A percentile compares a stretch with the other conserved stretches of the same genome.
Conservation (phyloP, 2,113 vertebrate species). For the Chloropsis hardwickii region DNA sequence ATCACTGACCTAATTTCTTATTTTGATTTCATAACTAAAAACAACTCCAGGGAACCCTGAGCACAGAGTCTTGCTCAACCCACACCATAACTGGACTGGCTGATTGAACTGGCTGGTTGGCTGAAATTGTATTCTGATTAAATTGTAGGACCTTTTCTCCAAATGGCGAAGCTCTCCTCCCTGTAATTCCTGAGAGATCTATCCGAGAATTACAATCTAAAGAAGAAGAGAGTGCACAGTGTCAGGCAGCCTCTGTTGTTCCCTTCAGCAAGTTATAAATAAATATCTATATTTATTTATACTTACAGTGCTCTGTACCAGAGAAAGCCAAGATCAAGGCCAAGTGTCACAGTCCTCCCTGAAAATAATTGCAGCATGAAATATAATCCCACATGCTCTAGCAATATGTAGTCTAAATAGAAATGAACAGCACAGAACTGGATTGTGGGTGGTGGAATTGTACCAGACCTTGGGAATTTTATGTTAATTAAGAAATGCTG, state of each 20-base stretch:
- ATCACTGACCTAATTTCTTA: conserved; percentile 35
- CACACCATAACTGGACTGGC: conserved; percentile 10
- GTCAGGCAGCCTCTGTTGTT: conserved; percentile 16
- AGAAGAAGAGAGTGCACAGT: background rate
- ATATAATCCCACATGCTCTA: conserved; percentile 1
- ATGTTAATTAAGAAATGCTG: conserved; percentile 24
- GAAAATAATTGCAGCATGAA: conserved; percentile 51
- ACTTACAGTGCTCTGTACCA: background rate
- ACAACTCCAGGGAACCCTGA: conserved; percentile 19
- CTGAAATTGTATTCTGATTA: conserved; percentile 31
- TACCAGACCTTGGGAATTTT: conserved; percentile 20
- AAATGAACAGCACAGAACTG: background rate
- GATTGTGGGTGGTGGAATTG: background rate
- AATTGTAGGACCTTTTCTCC: conserved; percentile 17
- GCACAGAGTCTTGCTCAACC: conserved; percentile 20
- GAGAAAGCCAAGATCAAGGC: conserved; percentile 57
- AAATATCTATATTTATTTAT: conserved; percentile 43
- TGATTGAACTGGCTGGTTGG: conserved; percentile 26
- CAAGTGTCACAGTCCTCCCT: conserved; percentile 42
- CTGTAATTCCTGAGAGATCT: background rate
- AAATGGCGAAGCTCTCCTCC: conserved; percentile 22
- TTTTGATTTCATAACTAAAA: conserved; percentile 49
- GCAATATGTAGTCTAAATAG: conserved; percentile 32
- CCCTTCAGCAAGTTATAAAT: conserved; percentile 48
- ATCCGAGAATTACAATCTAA: background rate